These are phyloP conservation scores for Tylochromis polylepis DNA, from an alignment of 2,113 vertebrate genomes.

Conservation along the genomic window DNA sequence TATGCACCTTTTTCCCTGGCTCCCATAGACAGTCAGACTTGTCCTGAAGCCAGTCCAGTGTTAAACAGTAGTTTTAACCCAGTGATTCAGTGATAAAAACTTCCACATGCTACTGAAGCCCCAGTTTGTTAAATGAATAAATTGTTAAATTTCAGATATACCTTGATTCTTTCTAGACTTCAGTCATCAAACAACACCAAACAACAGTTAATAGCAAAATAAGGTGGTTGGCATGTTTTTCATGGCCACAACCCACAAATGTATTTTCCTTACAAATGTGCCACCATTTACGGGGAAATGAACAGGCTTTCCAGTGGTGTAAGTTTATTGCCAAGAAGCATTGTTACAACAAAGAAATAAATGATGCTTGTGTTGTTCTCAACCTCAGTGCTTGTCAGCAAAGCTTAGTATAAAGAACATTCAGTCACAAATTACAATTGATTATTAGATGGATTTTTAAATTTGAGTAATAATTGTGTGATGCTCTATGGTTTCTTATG, in stretches of 20 bases:
- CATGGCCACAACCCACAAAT: background rate
- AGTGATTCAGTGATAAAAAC: background rate
- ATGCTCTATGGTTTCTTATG: background rate
- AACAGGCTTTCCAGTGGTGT: too few relatives aligned
- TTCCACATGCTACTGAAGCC: background rate
- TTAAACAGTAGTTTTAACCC: too few relatives aligned
- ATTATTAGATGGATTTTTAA: background rate
- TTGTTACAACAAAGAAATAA: too few relatives aligned
- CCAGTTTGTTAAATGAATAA: background rate
- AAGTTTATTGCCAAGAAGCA: too few relatives aligned
- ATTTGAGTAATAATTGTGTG: background rate
- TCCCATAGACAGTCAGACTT: background rate
- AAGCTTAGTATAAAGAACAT: background rate
- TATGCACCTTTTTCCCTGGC: background rate
- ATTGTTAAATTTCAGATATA: background rate
- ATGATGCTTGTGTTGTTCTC: too few relatives aligned
- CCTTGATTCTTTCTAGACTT: accelerated
- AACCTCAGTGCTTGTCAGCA: background rate
- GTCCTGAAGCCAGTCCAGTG: background rate
- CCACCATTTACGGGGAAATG: too few relatives aligned
- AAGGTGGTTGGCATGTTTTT: background rate
- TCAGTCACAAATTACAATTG: background rate
- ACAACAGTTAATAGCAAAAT: background rate
- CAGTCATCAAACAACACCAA: accelerated
- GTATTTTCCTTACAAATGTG: background rate